Evolutionary conservation across 2,797 vertebrate genomes (phyloP).

Genomic region (Myioborus miniatus): DNA sequence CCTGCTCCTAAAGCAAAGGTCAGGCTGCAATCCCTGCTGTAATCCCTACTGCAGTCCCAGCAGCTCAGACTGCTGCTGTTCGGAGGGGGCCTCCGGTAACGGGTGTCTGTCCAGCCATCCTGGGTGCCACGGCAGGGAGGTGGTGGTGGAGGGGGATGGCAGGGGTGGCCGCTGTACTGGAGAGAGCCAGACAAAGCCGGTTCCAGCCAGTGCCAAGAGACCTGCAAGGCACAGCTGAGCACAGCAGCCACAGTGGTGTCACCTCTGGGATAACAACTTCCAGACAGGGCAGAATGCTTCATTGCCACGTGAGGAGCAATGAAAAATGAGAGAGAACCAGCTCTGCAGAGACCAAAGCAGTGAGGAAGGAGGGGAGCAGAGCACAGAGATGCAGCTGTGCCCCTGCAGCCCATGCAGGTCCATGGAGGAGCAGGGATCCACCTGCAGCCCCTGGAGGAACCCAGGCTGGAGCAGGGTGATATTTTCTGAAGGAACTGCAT

Average conservation of each 20-base stretch:
- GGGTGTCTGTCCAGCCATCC: background rate
- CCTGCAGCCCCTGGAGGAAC: background rate
- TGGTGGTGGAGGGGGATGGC: too few species aligned
- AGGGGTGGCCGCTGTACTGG: background rate
- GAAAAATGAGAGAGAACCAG: background rate
- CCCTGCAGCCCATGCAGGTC: background rate
- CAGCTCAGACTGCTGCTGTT: background rate
- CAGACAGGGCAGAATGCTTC: background rate
- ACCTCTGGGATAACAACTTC: background rate
- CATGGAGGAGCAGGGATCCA: too few species aligned
- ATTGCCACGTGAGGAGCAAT: background rate
- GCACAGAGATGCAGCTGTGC: background rate
- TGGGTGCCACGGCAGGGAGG: background rate
- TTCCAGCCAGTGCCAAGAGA: background rate
- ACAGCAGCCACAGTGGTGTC: background rate
- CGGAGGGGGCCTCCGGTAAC: accelerated
- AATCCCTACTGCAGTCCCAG: background rate
- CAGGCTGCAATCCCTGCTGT: background rate
- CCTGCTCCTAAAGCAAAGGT: background rate
- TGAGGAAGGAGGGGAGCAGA: background rate
- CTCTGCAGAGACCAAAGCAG: background rate
- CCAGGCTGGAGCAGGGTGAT: accelerated
- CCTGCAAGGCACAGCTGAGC: background rate
- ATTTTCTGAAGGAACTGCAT: background rate
- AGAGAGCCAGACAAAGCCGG: accelerated